Conservation (phyloP, 2,888 invertebrate genomes). For the Tholera decimalis region DNA sequence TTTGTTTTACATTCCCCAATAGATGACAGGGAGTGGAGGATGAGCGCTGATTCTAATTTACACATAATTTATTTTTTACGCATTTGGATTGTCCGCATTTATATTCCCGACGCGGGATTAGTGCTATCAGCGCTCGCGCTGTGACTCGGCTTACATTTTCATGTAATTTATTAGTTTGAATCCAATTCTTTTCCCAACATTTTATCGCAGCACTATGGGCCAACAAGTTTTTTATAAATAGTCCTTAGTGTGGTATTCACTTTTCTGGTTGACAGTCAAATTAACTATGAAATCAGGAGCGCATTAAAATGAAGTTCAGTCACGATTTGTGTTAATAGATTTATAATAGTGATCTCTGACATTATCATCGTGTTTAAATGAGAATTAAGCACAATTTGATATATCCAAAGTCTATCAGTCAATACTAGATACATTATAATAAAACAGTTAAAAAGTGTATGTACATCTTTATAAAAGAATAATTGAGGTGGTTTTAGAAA, state of each 20-base stretch:
- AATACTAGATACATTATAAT: too few relatives aligned
- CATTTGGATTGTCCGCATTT: slow-evolving; percentile 7
- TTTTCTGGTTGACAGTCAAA: slow-evolving; percentile 9
- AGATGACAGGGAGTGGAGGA: background rate
- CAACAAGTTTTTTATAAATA: slow-evolving; percentile 1
- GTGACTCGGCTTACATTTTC: slow-evolving; percentile 15
- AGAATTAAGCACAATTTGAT: too few relatives aligned
- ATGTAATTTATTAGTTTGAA: slow-evolving; percentile 7
- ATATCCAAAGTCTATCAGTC: too few relatives aligned
- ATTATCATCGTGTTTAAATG: too few relatives aligned
- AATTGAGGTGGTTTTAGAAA: too few relatives aligned
- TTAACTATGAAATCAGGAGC: slow-evolving; percentile 17
- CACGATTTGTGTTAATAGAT: background rate
- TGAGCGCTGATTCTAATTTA: slow-evolving; percentile 2
- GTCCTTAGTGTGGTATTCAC: background rate
- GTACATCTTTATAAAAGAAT: too few relatives aligned
- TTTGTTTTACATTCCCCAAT: background rate
- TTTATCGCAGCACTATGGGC: background rate
- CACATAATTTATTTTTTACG: slow-evolving; percentile 8
- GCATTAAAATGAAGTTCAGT: slow-evolving; percentile 14
- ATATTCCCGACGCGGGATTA: slow-evolving; percentile 25
- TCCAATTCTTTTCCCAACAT: slow-evolving; percentile 3
- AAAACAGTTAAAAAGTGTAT: too few relatives aligned
- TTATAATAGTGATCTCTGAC: too few relatives aligned
- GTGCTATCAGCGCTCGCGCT: slow-evolving; percentile 9